phyloP scores from a whole-genome alignment of 2,888 invertebrate genomes.

The Limnephilus rhombicus region DNA sequence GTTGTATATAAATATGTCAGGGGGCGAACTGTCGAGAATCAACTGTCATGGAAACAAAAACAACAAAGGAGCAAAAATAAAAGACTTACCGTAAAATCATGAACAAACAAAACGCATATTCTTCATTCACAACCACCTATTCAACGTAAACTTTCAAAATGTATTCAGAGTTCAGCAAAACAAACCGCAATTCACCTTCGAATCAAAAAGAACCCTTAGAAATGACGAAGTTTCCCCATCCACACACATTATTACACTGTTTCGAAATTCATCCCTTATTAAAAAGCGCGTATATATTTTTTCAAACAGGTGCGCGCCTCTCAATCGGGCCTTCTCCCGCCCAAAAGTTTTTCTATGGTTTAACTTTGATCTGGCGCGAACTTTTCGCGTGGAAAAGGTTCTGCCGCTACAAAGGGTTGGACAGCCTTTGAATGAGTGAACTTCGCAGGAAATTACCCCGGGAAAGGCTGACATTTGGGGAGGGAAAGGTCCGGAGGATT shows the following conservation, averaged over 20 bases:
- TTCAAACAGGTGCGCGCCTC: constrained; percentile 19
- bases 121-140: neutral
- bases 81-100: too few relatives aligned
- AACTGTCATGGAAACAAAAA: too few relatives aligned
- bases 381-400: constrained; percentile 18
- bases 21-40: too few relatives aligned
- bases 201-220: neutral
- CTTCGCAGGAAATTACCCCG: constrained; percentile 37
- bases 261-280: constrained; percentile 3
- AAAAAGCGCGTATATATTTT: neutral
- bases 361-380: constrained; percentile 21
- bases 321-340: neutral
- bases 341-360: neutral
- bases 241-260: neutral
- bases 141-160: neutral
- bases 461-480: constrained; percentile 9
- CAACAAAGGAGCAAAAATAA: too few relatives aligned
- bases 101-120: neutral
- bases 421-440: constrained; percentile 33
- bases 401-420: constrained; percentile 31
- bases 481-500: constrained; percentile 17
- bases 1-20: too few relatives aligned
- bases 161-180: neutral
- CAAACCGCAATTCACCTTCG: neutral
- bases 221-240: neutral